A percentile compares a stretch with the other conserved stretches of the same genome.
Evolutionary conservation across 2,888 invertebrate species (phyloP).

Genomic region (Nemurella pictetii): DNA sequence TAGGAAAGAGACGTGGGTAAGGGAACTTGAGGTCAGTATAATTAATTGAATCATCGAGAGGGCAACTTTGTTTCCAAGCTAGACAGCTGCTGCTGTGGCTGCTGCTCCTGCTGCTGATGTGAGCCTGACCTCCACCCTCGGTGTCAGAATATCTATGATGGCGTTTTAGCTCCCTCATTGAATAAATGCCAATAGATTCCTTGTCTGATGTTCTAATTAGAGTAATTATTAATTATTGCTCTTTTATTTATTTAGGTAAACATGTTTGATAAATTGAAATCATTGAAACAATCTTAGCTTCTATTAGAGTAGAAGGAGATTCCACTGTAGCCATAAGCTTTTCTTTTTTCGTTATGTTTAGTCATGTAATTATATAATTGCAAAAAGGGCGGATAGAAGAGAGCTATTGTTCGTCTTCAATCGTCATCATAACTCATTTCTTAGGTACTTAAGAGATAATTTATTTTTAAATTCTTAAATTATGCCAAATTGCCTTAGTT

Average conservation of each 20-base stretch:
- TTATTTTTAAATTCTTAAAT: conserved; percentile 3
- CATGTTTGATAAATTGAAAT: too few relatives aligned
- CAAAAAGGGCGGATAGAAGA: not conserved
- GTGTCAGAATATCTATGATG: not conserved
- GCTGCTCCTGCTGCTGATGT: too few relatives aligned
- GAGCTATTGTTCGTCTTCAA: not conserved
- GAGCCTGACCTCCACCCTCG: not conserved
- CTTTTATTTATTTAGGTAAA: too few relatives aligned
- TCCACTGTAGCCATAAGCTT: too few relatives aligned
- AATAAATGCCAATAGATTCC: too few relatives aligned
- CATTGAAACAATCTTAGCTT: too few relatives aligned
- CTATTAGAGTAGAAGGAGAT: too few relatives aligned
- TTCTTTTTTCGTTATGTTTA: too few relatives aligned
- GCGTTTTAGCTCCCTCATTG: too few relatives aligned
- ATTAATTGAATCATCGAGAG: not conserved
- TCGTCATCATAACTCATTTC: not conserved
- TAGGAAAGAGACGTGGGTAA: not conserved
- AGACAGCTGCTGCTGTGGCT: conserved; percentile 17
- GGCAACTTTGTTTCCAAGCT: not conserved
- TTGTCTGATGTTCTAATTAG: too few relatives aligned
- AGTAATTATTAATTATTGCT: too few relatives aligned
- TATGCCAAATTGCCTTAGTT: not conserved
- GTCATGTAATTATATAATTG: too few relatives aligned
- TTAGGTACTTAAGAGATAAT: not conserved
- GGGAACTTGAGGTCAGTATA: conserved; percentile 8